Evolutionary conservation across 2,797 vertebrate genomes (phyloP), one percentile per base, ranked within the genome.

Genomic region (Salarias fasciatus): DNA sequence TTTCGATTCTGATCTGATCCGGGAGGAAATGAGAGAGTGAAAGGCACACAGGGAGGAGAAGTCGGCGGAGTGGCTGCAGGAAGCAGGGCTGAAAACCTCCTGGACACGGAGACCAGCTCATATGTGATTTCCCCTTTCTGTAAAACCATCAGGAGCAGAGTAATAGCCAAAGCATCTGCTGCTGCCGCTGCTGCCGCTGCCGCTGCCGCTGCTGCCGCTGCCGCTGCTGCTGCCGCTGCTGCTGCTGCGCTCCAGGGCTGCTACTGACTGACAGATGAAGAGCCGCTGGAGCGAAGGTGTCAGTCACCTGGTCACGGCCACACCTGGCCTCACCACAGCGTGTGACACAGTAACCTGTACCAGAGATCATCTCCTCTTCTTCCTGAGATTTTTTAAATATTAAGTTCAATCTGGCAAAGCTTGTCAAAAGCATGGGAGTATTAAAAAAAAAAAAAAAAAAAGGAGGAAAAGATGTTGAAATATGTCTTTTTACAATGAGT

Each of bases 301-400:
- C 68, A 18, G 66, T 75, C 80, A 82, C 75, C 79, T 61, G 69
- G 55, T 73, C 67, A 37, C 63, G n/a, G n/a, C n/a, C n/a, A n/a
- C n/a, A n/a, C n/a, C n/a, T n/a, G 48, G 53, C 35, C 3, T 0
- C 2, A 69, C 57, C 51, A 13, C 47, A 52, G 33, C 41, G 44
- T 68, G 62, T 28, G 64, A 30, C 24, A 45, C 31, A 49, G 3
- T 28, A n/a, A 66, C 47, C 65, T 49, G 40, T 44, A 29, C 48
- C 40, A n/a, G 50, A 51, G 29, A 53, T 33, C 47, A 46, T 59
- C 41, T n/a, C 28, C 46, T 49, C 46, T 55, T 59, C 60, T 67
- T 67, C 35, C 56, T 58, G 36, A 31, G 41, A 28, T 45, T 29
- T 46, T 53, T 56, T 63, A 47, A 48, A 43, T 37, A 9, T 68